Base-by-base conservation (phyloP, 2,797 vertebrate species). In the Coilia nasus region DNA sequence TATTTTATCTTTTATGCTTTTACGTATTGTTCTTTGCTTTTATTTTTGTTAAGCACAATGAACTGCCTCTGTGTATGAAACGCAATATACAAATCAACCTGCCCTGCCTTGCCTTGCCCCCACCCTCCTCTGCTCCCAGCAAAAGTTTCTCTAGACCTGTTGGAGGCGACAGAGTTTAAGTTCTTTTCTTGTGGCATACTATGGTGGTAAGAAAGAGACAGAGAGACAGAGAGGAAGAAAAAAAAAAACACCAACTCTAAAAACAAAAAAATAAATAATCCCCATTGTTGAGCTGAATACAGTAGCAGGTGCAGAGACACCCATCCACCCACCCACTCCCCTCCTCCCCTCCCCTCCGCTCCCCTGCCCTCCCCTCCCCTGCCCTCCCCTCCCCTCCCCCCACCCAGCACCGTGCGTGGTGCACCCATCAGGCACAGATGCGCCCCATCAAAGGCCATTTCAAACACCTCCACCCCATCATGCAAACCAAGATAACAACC, bases 381-480 rank as follows among this genome's bases (percentile, higher is more conserved):
- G 93, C 94, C 90, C 94, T 87, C 87, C 81, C 89, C 82, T 90
- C 90, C 90, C 25, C 90, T 91, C 31, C 95, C 96, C 96, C 96
- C 95, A 96, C 93, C 94, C 96, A 93, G 94, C 91, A 95, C 91
- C 88, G 86, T 89, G 85, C 90, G 90, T 89, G 85, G 83, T 23
- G 93, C 96, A 95, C 95, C 94, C 95, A 96, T 97, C 96, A 97
- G 95, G 96, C 96, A 95, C 97, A 99, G 98, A 98, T 98, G 97
- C 95, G 96, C 95, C 96, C 96, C 96, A 96, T 97, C 96, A 98
- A 97, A 97, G 95, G 94, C 93, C 86, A 90, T 93, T 93, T 92
- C 94, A 95, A 94, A 94, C 94, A 94, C 94, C 93, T 93, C 94
- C 93, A 93, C 95, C 96, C 92, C 93, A 96, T 95, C 96, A 96